Percentiles rank a stretch among this genome's conserved stretches.
Conservation (phyloP, 2,113 vertebrate species). For the Catharus fuscescens region DNA sequence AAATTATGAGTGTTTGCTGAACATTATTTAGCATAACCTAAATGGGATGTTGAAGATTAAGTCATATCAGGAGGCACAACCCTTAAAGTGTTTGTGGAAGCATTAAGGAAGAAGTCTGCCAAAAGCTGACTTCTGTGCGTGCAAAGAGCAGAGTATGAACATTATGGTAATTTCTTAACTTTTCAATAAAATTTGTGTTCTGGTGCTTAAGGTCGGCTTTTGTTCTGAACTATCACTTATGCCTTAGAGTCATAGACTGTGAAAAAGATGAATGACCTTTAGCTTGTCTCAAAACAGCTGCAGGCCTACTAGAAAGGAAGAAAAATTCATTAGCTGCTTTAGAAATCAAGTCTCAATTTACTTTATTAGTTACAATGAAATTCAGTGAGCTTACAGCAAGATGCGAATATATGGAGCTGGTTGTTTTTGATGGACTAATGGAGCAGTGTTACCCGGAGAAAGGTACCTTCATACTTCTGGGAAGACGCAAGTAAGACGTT, state of each 20-base stretch:
- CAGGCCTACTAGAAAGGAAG: background rate
- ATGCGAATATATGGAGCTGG: background rate
- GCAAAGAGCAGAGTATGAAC: background rate
- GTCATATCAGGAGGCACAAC: background rate
- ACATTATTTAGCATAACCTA: background rate
- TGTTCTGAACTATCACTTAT: background rate
- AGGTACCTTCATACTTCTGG: background rate
- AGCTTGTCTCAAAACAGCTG: background rate
- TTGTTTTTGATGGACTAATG: background rate
- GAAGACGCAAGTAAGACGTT: background rate
- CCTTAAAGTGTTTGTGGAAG: background rate
- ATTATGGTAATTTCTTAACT: background rate
- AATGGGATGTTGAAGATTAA: background rate
- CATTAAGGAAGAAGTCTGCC: background rate
- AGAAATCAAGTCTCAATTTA: background rate
- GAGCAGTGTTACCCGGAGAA: background rate
- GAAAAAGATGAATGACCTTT: background rate
- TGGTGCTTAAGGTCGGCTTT: background rate
- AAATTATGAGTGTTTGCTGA: background rate
- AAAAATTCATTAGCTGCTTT: background rate
- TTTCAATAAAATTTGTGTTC: background rate
- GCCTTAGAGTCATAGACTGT: background rate
- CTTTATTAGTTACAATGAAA: background rate
- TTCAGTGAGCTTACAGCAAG: background rate
- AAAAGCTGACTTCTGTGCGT: background rate